phyloP scores from a whole-genome alignment of 2,888 invertebrate species.

The Listrodromus nycthemerus region DNA sequence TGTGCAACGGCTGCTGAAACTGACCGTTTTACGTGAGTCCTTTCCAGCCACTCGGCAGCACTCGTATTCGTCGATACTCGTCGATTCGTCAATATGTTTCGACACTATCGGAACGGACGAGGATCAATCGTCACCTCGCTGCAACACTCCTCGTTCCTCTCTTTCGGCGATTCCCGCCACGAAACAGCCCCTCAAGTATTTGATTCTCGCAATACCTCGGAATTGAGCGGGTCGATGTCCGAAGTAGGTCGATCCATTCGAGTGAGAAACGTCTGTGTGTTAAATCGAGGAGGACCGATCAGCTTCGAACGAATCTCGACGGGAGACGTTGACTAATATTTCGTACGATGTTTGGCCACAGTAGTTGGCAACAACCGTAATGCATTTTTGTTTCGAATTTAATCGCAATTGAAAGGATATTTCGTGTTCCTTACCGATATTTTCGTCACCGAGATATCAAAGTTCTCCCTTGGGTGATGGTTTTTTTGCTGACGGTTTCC shows the following conservation, averaged over 20 bases:
- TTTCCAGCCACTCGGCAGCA: neutral
- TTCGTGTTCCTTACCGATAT: neutral
- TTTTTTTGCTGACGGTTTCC: neutral
- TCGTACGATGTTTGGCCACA: too few relatives aligned
- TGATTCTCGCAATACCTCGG: neutral
- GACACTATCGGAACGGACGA: neutral
- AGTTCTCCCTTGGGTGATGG: too few relatives aligned
- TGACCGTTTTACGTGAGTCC: neutral
- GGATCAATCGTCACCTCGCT: slow-evolving; percentile 5
- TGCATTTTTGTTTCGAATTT: too few relatives aligned
- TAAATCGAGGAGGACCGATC: slow-evolving; percentile 4
- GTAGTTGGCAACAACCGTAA: too few relatives aligned
- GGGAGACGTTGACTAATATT: neutral
- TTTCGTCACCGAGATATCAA: neutral
- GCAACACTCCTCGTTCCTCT: neutral
- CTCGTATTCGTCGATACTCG: neutral
- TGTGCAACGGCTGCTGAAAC: neutral
- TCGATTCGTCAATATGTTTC: slow-evolving; percentile 3
- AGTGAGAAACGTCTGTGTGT: slow-evolving; percentile 33
- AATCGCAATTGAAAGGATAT: too few relatives aligned
- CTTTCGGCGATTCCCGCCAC: neutral
- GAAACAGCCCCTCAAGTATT: neutral
- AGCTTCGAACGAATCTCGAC: neutral
- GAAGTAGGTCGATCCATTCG: neutral
- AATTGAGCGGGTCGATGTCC: neutral